Evolutionary conservation across 2,797 vertebrate genomes (phyloP).

Genomic region (Vipera latastei): DNA sequence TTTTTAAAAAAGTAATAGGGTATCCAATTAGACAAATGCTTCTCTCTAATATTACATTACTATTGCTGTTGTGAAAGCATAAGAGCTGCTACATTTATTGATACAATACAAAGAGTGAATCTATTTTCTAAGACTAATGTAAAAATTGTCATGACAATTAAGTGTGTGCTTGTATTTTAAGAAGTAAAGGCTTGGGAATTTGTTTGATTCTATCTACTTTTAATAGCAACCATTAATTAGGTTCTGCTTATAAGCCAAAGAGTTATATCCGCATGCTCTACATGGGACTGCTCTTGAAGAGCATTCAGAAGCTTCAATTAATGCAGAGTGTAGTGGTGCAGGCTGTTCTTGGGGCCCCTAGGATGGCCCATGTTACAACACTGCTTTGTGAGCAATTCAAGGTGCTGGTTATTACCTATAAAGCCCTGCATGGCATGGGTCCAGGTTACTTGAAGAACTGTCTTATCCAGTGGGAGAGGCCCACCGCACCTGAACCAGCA

Average conservation of each 20-base stretch:
- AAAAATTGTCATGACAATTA: conserved; percentile 1
- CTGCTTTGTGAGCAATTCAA: too few species aligned
- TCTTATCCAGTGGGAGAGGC: too few species aligned
- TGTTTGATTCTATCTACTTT: background rate
- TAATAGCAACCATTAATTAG: background rate
- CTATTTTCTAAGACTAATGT: background rate
- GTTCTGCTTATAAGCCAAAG: background rate
- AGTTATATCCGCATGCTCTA: background rate
- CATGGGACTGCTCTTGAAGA: background rate
- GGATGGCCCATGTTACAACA: too few species aligned
- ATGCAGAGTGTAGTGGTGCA: too few species aligned
- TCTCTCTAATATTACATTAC: background rate
- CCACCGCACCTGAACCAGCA: too few species aligned
- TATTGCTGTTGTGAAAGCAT: conserved; percentile 1
- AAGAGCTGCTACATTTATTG: background rate
- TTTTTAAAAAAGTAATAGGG: background rate
- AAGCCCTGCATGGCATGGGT: background rate
- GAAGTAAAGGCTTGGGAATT: background rate
- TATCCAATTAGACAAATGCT: background rate
- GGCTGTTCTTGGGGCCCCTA: too few species aligned
- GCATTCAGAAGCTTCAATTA: too few species aligned
- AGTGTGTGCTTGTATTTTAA: background rate
- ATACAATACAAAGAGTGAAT: conserved; percentile 1
- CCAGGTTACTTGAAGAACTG: background rate
- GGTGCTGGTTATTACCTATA: too few species aligned